These are phyloP conservation scores for Lamellibrachia satsuma DNA, from an alignment of 2,888 invertebrate species.

Conservation along the genomic window DNA sequence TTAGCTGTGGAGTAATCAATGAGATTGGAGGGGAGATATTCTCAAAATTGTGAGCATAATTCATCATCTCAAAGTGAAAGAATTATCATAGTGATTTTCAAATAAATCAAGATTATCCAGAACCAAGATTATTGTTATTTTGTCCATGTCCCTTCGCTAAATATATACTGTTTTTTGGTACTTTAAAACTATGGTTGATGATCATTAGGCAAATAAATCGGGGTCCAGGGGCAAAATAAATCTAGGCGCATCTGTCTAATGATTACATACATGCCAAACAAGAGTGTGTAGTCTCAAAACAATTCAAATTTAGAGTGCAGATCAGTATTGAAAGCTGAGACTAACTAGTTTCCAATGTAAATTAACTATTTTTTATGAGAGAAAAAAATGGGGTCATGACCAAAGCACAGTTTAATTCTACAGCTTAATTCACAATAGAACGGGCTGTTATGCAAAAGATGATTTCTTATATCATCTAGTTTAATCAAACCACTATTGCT, in stretches of 20 bases:
- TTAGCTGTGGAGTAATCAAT: not conserved
- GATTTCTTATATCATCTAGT: too few relatives aligned
- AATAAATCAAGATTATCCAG: not conserved
- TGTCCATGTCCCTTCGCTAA: not conserved
- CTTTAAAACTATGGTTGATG: too few relatives aligned
- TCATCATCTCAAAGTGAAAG: not conserved
- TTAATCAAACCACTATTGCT: not conserved
- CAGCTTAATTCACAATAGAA: too few relatives aligned
- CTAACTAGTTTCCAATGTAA: too few relatives aligned
- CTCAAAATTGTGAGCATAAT: not conserved
- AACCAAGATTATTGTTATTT: not conserved
- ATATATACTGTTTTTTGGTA: not conserved
- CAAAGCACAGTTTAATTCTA: too few relatives aligned
- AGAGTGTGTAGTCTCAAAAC: not conserved
- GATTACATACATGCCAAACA: not conserved
- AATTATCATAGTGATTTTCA: not conserved
- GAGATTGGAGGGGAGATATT: not conserved
- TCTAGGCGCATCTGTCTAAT: not conserved
- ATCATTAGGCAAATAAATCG: too few relatives aligned
- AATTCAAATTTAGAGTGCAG: not conserved
- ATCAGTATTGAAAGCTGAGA: not conserved
- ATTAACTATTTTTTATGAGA: too few relatives aligned
- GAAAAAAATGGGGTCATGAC: too few relatives aligned
- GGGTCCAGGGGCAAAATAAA: not conserved
- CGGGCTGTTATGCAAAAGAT: too few relatives aligned